Conservation (phyloP, 2,888 invertebrate genomes). For the Lasius fuliginosus region DNA sequence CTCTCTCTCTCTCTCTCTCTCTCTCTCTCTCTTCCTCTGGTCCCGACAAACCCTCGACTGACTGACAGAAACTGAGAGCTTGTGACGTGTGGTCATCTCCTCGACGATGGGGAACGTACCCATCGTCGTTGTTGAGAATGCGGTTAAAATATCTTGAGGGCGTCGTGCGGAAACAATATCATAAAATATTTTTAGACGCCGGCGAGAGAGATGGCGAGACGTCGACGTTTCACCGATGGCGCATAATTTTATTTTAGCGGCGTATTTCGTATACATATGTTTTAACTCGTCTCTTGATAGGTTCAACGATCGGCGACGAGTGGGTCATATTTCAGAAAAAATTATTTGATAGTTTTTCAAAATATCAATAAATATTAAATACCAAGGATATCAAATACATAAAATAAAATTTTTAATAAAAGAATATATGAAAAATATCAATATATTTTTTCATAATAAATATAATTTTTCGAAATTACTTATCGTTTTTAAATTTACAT, state of each 20-base stretch:
- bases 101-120: neutral
- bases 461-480: neutral
- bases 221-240: neutral
- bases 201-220: neutral
- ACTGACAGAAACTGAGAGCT: constrained; percentile 44
- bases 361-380: neutral
- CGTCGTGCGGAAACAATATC: constrained; percentile 18
- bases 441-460: neutral
- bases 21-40: neutral
- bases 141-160: constrained; percentile 12
- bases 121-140: constrained; percentile 14
- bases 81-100: constrained; percentile 40
- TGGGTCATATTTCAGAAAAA: neutral
- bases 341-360: neutral
- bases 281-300: neutral
- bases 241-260: constrained; percentile 11
- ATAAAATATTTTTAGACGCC: constrained; percentile 34
- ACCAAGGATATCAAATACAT: neutral
- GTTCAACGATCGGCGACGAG: constrained; percentile 2
- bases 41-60: constrained; percentile 11
- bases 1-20: neutral
- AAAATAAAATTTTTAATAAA: neutral
- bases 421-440: neutral
- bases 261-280: neutral
- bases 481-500: neutral